These are phyloP conservation scores for Goniozus legneri DNA, from an alignment of 1,140 invertebrate genomes.

Conservation along the genomic window DNA sequence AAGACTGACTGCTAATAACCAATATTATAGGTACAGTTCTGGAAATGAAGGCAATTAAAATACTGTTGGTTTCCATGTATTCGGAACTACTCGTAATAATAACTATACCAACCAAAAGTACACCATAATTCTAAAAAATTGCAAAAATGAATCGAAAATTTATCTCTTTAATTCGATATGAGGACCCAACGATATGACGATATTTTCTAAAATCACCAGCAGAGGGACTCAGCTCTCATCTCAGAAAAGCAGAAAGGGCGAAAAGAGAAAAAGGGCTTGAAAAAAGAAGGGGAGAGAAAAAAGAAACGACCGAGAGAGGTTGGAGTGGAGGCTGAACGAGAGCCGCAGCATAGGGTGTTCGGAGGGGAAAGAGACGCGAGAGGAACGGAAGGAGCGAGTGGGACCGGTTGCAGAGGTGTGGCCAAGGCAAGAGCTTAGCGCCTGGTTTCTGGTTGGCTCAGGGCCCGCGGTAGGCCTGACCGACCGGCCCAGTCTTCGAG, in stretches of 20 bases:
- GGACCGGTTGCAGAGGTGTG: slow-evolving; percentile 46
- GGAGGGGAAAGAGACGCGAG: slow-evolving; percentile 18
- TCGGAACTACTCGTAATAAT: too few relatives aligned
- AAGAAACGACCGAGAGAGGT: slow-evolving; percentile 19
- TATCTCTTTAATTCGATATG: too few relatives aligned
- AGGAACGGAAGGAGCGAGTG: slow-evolving; percentile 22
- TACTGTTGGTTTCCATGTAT: too few relatives aligned
- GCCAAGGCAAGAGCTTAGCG: slow-evolving; percentile 48
- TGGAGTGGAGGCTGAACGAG: slow-evolving; percentile 1
- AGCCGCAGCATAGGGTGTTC: slow-evolving; percentile 10
- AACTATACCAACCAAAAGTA: too few relatives aligned
- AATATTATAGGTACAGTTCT: too few relatives aligned
- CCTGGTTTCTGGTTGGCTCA: slow-evolving; percentile 52
- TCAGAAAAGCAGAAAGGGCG: background rate
- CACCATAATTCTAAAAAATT: too few relatives aligned
- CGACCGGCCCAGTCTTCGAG: slow-evolving; percentile 19
- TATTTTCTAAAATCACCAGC: too few relatives aligned
- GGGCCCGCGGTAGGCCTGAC: slow-evolving; percentile 51
- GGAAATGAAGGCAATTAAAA: too few relatives aligned
- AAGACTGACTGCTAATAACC: too few relatives aligned
- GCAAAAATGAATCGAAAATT: too few relatives aligned
- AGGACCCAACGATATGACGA: too few relatives aligned
- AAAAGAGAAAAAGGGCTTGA: background rate
- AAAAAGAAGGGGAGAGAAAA: slow-evolving; percentile 2
- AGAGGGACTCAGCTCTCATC: slow-evolving; percentile 51